Base-by-base conservation (phyloP, 2,113 vertebrate species). In the Cavia porcellus region DNA sequence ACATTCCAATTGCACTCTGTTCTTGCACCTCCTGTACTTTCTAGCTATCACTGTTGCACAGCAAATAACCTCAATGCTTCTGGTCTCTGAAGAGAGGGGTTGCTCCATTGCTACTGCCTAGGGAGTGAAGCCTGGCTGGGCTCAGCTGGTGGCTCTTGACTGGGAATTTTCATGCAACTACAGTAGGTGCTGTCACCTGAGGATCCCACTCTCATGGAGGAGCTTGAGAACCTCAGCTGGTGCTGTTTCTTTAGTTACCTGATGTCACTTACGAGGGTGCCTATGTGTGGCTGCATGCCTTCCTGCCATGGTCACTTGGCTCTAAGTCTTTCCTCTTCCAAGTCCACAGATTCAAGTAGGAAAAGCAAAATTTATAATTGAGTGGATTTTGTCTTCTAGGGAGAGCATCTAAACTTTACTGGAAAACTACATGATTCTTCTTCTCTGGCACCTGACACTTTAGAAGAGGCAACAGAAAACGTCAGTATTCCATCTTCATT, bases 251-350 rank as follows among this genome's bases (percentile, higher is more conserved):
- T 4, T 64, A 1, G 0, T 55, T 59, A 87, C 52, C 59, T 35
- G 1, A 47, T 0, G 0, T 55, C 62, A 81, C 52, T 52, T 52
- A 4, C 8, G 45, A 52, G 5, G 6, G 72, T 1, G 47, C 2
- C 3, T 55, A 9, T 5, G 7, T 8, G 12, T 7, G 3, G 14
- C 1, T 59, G 1, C 28, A 19, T 70, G 61, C 13, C 35, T 79
- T 55, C 77, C 4, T 59, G 42, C 2, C 1, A 38, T 62, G 20
- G 14, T 52, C 70, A 57, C 4, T 68, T n/a, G 38, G 57, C 0
- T 45, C 15, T 9, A 42, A 35, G 25, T 13, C 3, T 50, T 25
- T 28, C 13, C 81, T 7, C 32, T n/a, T 0, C 22, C 20, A 96
- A 91, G 62, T 35, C 20, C 17, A 90, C 59, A n/a, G 19, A 64